Conservation (phyloP, 2,888 invertebrate species). For the Rotaria macrura region DNA sequence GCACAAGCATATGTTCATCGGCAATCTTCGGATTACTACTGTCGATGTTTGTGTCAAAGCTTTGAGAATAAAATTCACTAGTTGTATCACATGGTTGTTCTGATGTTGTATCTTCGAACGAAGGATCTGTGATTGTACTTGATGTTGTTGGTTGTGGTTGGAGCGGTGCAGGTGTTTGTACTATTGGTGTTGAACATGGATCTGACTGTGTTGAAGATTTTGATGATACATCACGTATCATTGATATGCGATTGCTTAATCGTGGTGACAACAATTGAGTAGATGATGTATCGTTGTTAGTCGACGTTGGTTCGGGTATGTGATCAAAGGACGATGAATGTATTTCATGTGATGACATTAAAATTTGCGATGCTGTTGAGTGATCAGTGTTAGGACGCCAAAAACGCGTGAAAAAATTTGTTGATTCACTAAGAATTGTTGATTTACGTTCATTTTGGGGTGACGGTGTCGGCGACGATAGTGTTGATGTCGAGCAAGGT, state of each 20-base stretch:
- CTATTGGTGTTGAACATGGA: not conserved
- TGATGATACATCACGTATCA: not conserved
- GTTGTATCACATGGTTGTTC: not conserved
- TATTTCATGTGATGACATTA: not conserved
- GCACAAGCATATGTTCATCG: not conserved
- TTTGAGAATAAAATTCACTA: constrained; percentile 12
- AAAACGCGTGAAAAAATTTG: not conserved
- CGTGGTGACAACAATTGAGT: not conserved
- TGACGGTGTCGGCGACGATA: not conserved
- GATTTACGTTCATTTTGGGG: not conserved
- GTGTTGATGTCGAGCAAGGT: not conserved
- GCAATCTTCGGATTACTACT: not conserved
- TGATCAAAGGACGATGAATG: not conserved
- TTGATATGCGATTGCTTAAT: not conserved
- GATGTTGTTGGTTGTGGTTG: not conserved
- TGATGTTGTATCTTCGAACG: not conserved
- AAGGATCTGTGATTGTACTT: not conserved
- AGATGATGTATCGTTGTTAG: not conserved
- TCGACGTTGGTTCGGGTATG: not conserved
- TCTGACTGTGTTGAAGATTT: not conserved
- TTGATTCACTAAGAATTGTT: not conserved
- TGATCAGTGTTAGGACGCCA: not conserved
- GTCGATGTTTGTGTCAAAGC: not conserved
- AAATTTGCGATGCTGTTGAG: not conserved
- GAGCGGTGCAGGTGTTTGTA: not conserved